Conservation (phyloP, 2,888 invertebrate genomes). For the Clunio marinus region DNA sequence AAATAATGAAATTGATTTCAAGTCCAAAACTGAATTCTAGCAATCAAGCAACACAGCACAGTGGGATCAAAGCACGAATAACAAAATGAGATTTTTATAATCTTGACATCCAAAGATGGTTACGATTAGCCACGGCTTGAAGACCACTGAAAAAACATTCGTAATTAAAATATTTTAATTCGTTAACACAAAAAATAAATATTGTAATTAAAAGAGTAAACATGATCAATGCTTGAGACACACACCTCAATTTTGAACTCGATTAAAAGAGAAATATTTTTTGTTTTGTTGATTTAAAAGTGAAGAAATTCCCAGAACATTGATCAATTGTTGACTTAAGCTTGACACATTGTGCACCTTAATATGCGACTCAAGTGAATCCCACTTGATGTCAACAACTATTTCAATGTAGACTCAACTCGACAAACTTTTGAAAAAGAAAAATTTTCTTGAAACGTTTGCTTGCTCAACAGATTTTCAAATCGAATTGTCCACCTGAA, state of each 20-base stretch:
- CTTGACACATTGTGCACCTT: neutral
- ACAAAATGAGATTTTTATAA: neutral
- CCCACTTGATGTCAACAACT: conserved; percentile 9
- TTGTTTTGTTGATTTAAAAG: neutral
- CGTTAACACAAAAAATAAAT: neutral
- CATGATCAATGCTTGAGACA: neutral
- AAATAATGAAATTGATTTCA: too few species aligned
- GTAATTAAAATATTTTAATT: neutral
- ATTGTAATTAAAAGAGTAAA: conserved; percentile 10
- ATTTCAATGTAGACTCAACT: too few species aligned
- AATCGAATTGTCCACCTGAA: conserved; percentile 14
- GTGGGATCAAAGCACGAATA: neutral
- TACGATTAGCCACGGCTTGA: neutral
- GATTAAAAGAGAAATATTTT: conserved; percentile 4
- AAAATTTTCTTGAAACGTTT: neutral
- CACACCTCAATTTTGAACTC: neutral
- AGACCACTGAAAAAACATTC: neutral
- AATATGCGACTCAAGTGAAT: conserved; percentile 17
- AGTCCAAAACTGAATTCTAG: conserved; percentile 12
- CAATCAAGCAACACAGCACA: conserved; percentile 11
- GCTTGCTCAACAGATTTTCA: conserved; percentile 10
- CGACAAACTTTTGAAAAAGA: neutral
- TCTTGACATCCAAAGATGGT: conserved; percentile 8
- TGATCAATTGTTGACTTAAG: neutral
- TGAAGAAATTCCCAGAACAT: conserved; percentile 16